These are phyloP conservation scores for Troglohyphantes excavatus DNA, from an alignment of 2,888 invertebrate genomes.

Conservation along the genomic window DNA sequence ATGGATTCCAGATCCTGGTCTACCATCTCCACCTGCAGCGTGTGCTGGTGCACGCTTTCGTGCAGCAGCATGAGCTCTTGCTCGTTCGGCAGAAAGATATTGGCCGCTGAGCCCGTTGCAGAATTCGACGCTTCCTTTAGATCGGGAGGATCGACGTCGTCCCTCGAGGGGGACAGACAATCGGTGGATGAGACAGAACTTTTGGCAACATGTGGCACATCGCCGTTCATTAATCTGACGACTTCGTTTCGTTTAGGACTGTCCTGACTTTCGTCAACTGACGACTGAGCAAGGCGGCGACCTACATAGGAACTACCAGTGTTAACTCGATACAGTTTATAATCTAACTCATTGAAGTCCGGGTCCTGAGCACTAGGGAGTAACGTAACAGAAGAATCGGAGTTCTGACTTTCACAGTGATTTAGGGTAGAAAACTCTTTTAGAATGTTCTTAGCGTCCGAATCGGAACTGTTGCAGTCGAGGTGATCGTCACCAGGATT, in stretches of 20 bases:
- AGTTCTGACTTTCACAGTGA: conserved; percentile 43
- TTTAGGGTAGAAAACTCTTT: conserved; percentile 60
- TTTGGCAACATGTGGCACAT: conserved; percentile 60
- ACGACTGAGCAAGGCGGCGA: conserved; percentile 87
- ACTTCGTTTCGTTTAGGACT: conserved; percentile 84
- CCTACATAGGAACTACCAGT: conserved; percentile 90
- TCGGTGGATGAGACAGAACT: conserved; percentile 31
- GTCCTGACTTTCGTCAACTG: conserved; percentile 83
- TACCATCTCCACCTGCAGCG: conserved; percentile 83
- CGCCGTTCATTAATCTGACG: conserved; percentile 69
- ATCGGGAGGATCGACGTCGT: conserved; percentile 26
- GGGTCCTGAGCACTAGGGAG: conserved; percentile 58
- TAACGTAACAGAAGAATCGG: conserved; percentile 25
- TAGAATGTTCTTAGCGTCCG: conserved; percentile 54
- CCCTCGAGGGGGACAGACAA: conserved; percentile 52
- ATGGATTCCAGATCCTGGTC: conserved; percentile 82
- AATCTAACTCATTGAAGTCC: conserved; percentile 85
- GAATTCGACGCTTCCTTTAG: conserved; percentile 7
- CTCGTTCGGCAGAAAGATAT: conserved; percentile 76
- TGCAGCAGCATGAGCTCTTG: conserved; percentile 79
- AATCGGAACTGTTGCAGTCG: conserved; percentile 56
- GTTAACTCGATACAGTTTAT: conserved; percentile 88
- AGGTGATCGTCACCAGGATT: conserved; percentile 24
- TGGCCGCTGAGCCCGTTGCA: conserved; percentile 15
- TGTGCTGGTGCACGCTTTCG: conserved; percentile 79